Evolutionary conservation across 2,888 invertebrate species (phyloP).

Genomic region (Eupithecia tripunctaria): DNA sequence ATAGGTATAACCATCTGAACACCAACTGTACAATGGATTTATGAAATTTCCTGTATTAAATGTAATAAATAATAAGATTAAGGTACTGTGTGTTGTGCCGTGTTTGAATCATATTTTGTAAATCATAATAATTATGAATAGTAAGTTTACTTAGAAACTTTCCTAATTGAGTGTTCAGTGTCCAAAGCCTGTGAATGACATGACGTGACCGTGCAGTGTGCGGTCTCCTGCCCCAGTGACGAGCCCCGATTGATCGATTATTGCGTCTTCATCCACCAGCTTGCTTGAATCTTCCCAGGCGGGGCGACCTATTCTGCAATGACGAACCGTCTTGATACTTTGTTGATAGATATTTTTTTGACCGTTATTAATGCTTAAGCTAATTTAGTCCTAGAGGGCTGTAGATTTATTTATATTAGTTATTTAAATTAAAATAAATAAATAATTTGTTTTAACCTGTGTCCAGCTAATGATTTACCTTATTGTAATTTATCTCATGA

Average conservation of each 20-base stretch:
- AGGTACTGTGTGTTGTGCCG: too few species aligned
- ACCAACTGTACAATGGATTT: too few species aligned
- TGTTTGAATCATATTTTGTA: too few species aligned
- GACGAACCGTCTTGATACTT: constrained; percentile 42
- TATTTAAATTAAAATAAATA: background rate
- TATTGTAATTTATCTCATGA: background rate
- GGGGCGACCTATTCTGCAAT: constrained; percentile 26
- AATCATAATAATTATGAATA: background rate
- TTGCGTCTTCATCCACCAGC: constrained; percentile 70
- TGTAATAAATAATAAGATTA: too few species aligned
- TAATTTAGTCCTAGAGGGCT: background rate
- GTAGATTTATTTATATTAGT: background rate
- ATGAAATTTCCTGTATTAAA: too few species aligned
- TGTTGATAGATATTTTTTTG: background rate
- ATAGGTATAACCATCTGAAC: too few species aligned
- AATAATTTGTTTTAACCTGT: background rate
- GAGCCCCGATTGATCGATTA: constrained; percentile 77
- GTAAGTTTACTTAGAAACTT: background rate
- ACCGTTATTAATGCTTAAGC: too few species aligned
- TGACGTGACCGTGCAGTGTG: constrained; percentile 65
- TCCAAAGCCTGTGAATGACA: constrained; percentile 45
- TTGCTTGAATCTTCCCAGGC: constrained; percentile 43
- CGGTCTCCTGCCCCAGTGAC: constrained; percentile 65
- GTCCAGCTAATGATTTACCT: background rate
- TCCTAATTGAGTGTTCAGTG: constrained; percentile 13